Conservation (phyloP, 2,113 vertebrate genomes). For the Aleadryas rufinucha region DNA sequence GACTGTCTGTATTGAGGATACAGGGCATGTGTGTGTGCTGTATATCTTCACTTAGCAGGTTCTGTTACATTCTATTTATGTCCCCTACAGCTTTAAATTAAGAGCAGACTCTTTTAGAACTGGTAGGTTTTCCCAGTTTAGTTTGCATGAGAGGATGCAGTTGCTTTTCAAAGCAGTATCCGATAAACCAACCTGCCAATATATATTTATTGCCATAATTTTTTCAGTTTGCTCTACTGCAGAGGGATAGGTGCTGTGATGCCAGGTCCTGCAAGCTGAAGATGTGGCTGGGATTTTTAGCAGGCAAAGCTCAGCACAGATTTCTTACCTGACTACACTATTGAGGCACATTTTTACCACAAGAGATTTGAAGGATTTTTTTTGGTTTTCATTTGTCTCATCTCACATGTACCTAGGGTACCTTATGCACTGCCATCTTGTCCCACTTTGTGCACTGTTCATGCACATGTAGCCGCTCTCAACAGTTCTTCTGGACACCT, state of each 20-base stretch:
- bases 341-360: not conserved
- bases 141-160: not conserved
- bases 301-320: not conserved
- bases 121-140: not conserved
- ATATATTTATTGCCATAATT: not conserved
- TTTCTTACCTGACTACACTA: not conserved
- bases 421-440: not conserved
- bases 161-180: not conserved
- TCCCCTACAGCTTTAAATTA: not conserved
- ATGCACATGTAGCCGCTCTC: not conserved
- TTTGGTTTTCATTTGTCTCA: not conserved
- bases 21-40: not conserved
- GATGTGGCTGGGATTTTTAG: not conserved
- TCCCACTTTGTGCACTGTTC: not conserved
- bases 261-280: not conserved
- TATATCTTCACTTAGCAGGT: not conserved
- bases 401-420: not conserved
- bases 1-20: not conserved
- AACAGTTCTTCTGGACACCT: not conserved
- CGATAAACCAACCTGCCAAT: not conserved
- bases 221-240: not conserved
- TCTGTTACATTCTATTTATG: not conserved
- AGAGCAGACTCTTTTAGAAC: not conserved
- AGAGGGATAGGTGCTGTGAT: not conserved
- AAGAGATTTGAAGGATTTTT: not conserved